Evolutionary conservation across 64 coral and sea anemone species (phyloP).

Genomic region (Montipora efflorescens): DNA sequence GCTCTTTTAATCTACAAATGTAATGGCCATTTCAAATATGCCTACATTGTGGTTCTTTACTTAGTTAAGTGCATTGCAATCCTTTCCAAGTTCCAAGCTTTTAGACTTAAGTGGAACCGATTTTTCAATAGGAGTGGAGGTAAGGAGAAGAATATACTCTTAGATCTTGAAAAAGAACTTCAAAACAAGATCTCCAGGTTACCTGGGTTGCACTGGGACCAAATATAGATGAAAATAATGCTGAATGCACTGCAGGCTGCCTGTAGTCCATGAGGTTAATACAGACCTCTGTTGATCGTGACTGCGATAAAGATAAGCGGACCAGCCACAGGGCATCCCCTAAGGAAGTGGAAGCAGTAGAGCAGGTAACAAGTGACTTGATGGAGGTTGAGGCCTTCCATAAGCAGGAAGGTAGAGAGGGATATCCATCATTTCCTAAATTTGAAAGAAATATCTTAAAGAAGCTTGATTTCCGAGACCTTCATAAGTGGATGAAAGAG

Average conservation of each 20-base stretch:
- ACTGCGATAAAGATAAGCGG: neutral
- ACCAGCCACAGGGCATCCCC: slow-evolving; percentile 12
- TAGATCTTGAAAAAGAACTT: neutral
- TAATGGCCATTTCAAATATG: slow-evolving; percentile 5
- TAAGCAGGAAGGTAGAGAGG: slow-evolving; percentile 6
- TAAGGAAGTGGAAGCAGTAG: neutral
- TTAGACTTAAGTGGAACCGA: neutral
- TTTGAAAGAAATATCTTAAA: slow-evolving; percentile 9
- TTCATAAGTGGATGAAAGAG: slow-evolving; percentile 37
- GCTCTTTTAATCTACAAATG: neutral
- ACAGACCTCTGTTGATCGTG: neutral
- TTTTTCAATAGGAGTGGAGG: slow-evolving; percentile 1
- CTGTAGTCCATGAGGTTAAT: neutral
- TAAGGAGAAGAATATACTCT: neutral
- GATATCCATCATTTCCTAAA: slow-evolving; percentile 12
- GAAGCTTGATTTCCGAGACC: slow-evolving; percentile 20
- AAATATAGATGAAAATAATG: neutral
- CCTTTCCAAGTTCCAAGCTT: neutral
- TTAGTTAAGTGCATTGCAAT: neutral
- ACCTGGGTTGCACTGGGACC: neutral
- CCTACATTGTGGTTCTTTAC: neutral
- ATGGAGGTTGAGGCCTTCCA: neutral
- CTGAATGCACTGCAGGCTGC: neutral
- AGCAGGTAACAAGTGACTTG: slow-evolving; percentile 15
- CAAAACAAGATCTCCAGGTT: neutral